phyloP scores from a whole-genome alignment of 2,113 vertebrate species.

The Laticauda laticaudata region DNA sequence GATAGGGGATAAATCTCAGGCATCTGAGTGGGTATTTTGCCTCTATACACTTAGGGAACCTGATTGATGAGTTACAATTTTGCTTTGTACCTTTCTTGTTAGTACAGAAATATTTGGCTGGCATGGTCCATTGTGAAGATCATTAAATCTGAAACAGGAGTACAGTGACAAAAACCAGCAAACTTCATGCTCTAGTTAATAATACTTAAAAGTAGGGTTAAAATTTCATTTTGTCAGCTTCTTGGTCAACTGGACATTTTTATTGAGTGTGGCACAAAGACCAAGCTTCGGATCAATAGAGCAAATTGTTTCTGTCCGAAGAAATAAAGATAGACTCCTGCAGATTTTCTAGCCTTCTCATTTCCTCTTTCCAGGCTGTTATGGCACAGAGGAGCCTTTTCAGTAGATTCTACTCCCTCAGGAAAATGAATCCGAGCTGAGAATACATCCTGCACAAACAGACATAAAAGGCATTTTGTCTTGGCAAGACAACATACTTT shows the following conservation, averaged over 20 bases:
- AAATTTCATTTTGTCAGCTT: background rate
- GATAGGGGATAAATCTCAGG: background rate
- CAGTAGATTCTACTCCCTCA: constrained; percentile 1
- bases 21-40: background rate
- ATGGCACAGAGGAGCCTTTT: background rate
- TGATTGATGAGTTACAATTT: background rate
- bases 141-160: background rate
- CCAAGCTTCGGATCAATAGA: background rate
- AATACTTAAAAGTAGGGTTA: background rate
- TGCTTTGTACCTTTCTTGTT: background rate
- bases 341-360: background rate
- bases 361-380: background rate
- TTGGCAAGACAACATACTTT: rapidly evolving
- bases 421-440: background rate
- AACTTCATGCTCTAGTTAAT: background rate
- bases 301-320: background rate
- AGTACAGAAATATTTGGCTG: background rate
- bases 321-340: background rate
- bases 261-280: background rate
- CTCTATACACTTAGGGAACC: background rate
- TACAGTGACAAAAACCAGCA: background rate
- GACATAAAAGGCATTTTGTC: background rate
- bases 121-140: background rate
- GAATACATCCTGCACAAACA: background rate
- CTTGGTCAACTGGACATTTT: background rate